phyloP scores from a whole-genome alignment of 1,140 invertebrate genomes.

The Drosophila kohkoa region DNA sequence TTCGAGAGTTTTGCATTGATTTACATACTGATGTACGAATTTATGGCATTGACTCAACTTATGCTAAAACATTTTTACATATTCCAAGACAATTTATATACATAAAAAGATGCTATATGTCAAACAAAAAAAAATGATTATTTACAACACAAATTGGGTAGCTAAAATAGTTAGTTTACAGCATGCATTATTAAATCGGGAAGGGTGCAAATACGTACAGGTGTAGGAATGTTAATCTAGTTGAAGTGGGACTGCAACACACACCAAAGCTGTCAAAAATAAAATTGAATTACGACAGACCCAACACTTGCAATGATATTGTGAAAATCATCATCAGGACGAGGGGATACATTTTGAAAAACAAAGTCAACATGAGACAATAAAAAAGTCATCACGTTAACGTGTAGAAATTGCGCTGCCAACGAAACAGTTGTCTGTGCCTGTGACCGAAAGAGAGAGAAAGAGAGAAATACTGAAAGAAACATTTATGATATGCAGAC shows the following conservation, averaged over 20 bases:
- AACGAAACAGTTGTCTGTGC: constrained; percentile 26
- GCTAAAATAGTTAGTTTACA: background rate
- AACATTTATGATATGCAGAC: constrained; percentile 18
- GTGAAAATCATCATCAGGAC: background rate
- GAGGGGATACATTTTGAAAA: constrained; percentile 2
- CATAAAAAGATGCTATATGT: background rate
- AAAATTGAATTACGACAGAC: constrained; percentile 55
- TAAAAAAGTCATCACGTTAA: constrained; percentile 72
- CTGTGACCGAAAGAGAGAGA: background rate
- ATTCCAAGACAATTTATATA: constrained; percentile 12
- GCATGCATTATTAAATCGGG: background rate
- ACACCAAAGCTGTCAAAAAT: constrained; percentile 59
- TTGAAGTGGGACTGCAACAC: background rate
- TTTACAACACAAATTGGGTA: background rate
- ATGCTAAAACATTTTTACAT: constrained; percentile 55
- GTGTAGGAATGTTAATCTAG: constrained; percentile 7
- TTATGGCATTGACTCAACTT: constrained; percentile 30
- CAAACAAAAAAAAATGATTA: background rate
- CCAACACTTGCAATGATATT: background rate
- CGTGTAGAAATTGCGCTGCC: constrained; percentile 62
- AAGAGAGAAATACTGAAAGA: background rate
- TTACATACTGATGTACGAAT: constrained; percentile 19
- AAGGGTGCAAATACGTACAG: background rate
- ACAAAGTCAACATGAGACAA: constrained; percentile 61
- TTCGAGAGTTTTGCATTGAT: constrained; percentile 18